Evolutionary conservation across 2,797 vertebrate genomes (phyloP).

Genomic region (Sebastiscus albofasciatus): DNA sequence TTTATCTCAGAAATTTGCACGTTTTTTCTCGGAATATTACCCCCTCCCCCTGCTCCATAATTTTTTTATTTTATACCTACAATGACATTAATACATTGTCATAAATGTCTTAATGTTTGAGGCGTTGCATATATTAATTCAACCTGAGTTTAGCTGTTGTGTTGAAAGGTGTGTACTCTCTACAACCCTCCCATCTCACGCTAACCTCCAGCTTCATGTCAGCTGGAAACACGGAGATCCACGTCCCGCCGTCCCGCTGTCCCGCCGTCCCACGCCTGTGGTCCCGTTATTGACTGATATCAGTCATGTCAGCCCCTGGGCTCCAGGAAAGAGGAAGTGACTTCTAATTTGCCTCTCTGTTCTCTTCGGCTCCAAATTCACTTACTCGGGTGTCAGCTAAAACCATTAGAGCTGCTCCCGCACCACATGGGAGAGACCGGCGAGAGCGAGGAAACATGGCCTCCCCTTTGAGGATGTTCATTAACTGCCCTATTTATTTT

Average conservation of each 20-base stretch:
- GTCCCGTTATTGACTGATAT: constrained; percentile 79
- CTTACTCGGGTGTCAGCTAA: constrained; percentile 80
- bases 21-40: too few relatives aligned
- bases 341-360: constrained; percentile 76
- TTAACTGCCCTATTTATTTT: constrained; percentile 85
- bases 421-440: constrained; percentile 55
- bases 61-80: too few relatives aligned
- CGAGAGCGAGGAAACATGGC: constrained; percentile 56
- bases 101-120: neutral
- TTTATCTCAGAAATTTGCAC: too few relatives aligned
- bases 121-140: neutral
- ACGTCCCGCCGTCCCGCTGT: constrained; percentile 13
- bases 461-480: constrained; percentile 77
- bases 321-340: constrained; percentile 81
- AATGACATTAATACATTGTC: too few relatives aligned
- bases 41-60: too few relatives aligned
- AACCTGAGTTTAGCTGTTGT: neutral
- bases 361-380: constrained; percentile 67
- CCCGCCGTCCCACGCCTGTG: constrained; percentile 64
- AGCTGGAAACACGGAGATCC: constrained; percentile 8
- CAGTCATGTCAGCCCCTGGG: constrained; percentile 74
- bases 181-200: neutral
- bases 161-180: neutral
- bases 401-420: constrained; percentile 78
- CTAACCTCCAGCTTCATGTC: neutral